Evolutionary conservation across 2,888 invertebrate genomes (phyloP).

Genomic region (Frankliniella fusca): DNA sequence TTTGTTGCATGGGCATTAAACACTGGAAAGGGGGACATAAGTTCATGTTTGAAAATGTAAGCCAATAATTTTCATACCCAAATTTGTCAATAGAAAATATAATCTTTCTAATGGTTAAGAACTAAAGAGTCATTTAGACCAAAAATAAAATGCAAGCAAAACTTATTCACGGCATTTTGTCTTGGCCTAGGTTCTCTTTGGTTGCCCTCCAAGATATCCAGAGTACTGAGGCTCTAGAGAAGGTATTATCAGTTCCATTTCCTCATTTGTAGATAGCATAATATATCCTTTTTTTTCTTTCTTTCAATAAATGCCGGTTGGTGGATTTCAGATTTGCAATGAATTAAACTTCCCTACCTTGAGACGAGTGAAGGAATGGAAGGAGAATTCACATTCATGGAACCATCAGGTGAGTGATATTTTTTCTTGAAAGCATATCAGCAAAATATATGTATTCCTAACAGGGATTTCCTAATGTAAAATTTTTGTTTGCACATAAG

Average conservation of each 20-base stretch:
- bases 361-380: conserved; percentile 61
- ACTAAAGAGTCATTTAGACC: not conserved
- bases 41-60: too few species aligned
- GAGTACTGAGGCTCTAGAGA: conserved; percentile 61
- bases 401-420: conserved; percentile 41
- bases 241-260: conserved; percentile 48
- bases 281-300: not conserved
- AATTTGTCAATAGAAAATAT: too few species aligned
- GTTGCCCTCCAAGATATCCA: conserved; percentile 70
- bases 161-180: conserved; percentile 30
- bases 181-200: conserved; percentile 60
- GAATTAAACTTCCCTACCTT: conserved; percentile 64
- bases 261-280: too few species aligned
- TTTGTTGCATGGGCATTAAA: too few species aligned
- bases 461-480: not conserved
- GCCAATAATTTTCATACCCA: too few species aligned
- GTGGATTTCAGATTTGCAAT: conserved; percentile 52
- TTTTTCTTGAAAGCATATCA: not conserved
- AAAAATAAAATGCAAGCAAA: not conserved
- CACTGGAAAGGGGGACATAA: too few species aligned
- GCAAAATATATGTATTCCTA: conserved; percentile 29
- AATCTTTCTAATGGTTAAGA: too few species aligned
- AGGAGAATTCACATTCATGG: conserved; percentile 62
- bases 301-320: not conserved
- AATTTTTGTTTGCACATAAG: conserved; percentile 42